Evolutionary conservation across 2,113 vertebrate species (phyloP).

Genomic region (Sorex araneus): DNA sequence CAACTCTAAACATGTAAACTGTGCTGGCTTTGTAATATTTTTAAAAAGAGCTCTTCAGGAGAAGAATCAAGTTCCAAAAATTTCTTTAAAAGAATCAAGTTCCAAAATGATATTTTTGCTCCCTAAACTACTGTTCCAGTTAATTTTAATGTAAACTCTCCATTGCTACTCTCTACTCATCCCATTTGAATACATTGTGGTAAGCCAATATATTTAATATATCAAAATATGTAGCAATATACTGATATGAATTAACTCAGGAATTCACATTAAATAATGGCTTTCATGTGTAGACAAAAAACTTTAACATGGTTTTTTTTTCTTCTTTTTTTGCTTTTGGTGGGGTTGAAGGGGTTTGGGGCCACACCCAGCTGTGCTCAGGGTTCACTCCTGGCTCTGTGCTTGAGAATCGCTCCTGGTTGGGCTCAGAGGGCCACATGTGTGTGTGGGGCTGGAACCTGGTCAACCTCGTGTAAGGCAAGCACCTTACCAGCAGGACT

Average conservation of each 20-base stretch:
- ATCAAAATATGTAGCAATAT: too few relatives aligned
- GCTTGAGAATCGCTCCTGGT: too few relatives aligned
- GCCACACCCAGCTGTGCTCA: too few relatives aligned
- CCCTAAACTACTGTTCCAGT: constrained; percentile 49
- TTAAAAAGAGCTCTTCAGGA: constrained; percentile 69
- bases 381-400: too few relatives aligned
- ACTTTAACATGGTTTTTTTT: not conserved
- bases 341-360: too few relatives aligned
- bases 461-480: too few relatives aligned
- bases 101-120: not conserved
- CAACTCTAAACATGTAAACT: not conserved
- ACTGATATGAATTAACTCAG: not conserved
- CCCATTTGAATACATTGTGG: too few relatives aligned
- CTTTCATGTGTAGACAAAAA: constrained; percentile 54
- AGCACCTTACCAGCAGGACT: too few relatives aligned
- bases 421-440: too few relatives aligned
- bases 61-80: not conserved
- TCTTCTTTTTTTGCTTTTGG: too few relatives aligned
- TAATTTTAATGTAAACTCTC: constrained; percentile 30
- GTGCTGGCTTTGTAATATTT: constrained; percentile 56
- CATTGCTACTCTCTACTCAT: not conserved
- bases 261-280: constrained; percentile 53
- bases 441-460: too few relatives aligned
- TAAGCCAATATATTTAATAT: too few relatives aligned
- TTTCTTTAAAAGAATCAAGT: not conserved